Evolutionary conservation across 2,797 vertebrate genomes (phyloP).

Genomic region (Myotis vivesi): DNA sequence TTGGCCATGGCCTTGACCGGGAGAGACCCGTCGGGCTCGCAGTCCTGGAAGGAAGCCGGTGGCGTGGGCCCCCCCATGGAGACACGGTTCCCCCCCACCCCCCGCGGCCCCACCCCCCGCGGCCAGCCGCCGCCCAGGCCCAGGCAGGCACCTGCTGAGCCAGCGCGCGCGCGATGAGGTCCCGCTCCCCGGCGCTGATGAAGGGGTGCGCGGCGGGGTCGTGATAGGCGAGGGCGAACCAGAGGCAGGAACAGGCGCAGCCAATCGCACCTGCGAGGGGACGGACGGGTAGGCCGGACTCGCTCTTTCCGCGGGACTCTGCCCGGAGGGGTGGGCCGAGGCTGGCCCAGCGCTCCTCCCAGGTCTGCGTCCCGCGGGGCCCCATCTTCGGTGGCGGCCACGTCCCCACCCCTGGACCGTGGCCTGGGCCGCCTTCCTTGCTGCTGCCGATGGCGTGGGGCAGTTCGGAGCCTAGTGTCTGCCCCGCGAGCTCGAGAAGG

Average conservation of each 20-base stretch:
- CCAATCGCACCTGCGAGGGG: conserved; percentile 84
- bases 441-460: background rate
- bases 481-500: background rate
- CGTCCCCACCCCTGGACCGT: background rate
- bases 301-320: background rate
- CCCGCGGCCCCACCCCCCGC: background rate
- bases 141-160: conserved; percentile 85
- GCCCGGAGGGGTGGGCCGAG: background rate
- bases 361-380: background rate
- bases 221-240: conserved; percentile 87
- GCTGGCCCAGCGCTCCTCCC: background rate
- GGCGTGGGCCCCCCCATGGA: background rate
- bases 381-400: too few species aligned
- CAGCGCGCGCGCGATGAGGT: conserved; percentile 85
- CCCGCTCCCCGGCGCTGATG: conserved; percentile 87
- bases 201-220: conserved; percentile 87
- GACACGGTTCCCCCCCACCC: background rate
- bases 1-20: conserved; percentile 84
- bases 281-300: background rate
- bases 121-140: background rate
- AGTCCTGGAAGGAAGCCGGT: conserved; percentile 80
- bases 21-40: conserved; percentile 85
- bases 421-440: background rate
- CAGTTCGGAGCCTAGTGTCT: background rate
- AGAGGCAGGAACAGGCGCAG: conserved; percentile 88